Base-by-base conservation (phyloP, 1,140 invertebrate genomes). In the Hycleus phaleratus region DNA sequence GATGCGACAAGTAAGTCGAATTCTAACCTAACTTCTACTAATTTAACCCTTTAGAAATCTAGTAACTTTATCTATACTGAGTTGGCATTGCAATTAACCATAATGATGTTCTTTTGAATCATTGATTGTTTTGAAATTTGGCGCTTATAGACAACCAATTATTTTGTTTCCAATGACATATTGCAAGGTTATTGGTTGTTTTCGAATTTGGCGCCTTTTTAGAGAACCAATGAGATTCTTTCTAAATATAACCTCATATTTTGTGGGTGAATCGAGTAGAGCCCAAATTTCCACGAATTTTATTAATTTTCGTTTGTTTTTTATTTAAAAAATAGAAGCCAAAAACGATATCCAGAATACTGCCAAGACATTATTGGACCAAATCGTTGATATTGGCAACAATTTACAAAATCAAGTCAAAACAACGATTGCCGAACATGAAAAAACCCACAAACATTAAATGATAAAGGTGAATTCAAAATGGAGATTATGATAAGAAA, bases 1-100 rank as follows among this genome's bases (percentile, higher is more conserved):
- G 65, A 68, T 51, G 65, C 60, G 9, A 60, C 40, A 9, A 62
- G 66, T 67, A 62, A 64, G 66, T 65, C 7, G 18, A 18, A 18
- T 18, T 18, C 18, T 18, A 18, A 18, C 18, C 18, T 18, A 18
- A 18, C 18, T 18, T 18, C 1, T 18, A 18, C 18, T 12, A 12
- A 12, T 12, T 12, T 12, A 12, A 12, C 12, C 12, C 12, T 12
- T 12, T 12, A 12, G 12, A 12, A 12, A 12, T 12, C 12, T 12
- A 12, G 12, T 12, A 12, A 12, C 12, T 12, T 12, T 12, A 12
- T 12, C 12, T 18, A 18, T 18, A 18, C 18, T 1, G 18, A 24
- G 10, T 26, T 40, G 40, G 9, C 2, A 9, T 57, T 58, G 44
- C 18, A 38, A 7, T 18, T 7, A 38, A 42, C 18, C 53, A 55